A percentile compares a stretch with the other conserved stretches of the same genome.
These are phyloP conservation scores for Papilio polytes DNA, from an alignment of 1,140 invertebrate species.

Conservation along the genomic window DNA sequence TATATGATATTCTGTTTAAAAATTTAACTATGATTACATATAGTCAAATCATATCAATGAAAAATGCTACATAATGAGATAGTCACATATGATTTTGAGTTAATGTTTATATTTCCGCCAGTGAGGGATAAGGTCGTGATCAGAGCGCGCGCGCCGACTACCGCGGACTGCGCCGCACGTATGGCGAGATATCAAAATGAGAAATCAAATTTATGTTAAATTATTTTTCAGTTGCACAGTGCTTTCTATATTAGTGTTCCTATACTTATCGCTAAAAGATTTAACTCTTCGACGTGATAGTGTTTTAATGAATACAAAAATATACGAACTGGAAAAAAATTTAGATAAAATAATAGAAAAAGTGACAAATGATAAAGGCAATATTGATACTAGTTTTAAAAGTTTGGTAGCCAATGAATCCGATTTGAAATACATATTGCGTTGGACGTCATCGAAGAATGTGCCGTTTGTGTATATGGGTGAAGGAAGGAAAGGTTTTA, in stretches of 20 bases:
- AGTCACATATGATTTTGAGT: constrained; percentile 23
- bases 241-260: constrained; percentile 26
- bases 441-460: constrained; percentile 61
- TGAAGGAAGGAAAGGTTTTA: constrained; percentile 56
- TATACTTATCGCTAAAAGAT: constrained; percentile 32
- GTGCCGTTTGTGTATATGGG: constrained; percentile 66
- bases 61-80: constrained; percentile 11
- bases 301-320: constrained; percentile 30
- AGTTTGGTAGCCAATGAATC: constrained; percentile 14
- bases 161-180: background rate
- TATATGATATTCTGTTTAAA: background rate
- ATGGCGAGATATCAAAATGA: constrained; percentile 3
- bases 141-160: constrained; percentile 17
- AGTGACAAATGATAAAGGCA: background rate
- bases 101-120: constrained; percentile 29
- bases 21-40: background rate
- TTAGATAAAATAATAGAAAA: constrained; percentile 35
- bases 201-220: constrained; percentile 35
- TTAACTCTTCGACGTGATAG: background rate
- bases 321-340: constrained; percentile 23
- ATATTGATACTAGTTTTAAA: constrained; percentile 13
- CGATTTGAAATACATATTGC: constrained; percentile 65
- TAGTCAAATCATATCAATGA: background rate
- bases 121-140: constrained; percentile 27
- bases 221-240: constrained; percentile 36